Percentiles rank a stretch among this genome's conserved stretches.
These are phyloP conservation scores for Chloromyia formosa DNA, from an alignment of 2,888 invertebrate genomes.

Conservation along the genomic window DNA sequence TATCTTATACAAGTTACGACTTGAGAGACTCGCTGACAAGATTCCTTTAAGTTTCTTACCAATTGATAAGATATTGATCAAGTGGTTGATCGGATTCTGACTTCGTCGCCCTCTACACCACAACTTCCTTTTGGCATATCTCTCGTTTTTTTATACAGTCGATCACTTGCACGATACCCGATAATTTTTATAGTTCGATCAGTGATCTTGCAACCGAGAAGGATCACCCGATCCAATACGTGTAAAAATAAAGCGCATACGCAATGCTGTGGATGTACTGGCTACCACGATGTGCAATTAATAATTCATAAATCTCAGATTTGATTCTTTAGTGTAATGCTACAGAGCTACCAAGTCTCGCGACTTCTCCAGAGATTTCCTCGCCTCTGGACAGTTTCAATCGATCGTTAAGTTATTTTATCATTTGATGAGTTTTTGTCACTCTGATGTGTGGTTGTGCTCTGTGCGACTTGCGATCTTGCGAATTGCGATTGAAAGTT, in stretches of 20 bases:
- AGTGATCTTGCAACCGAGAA: constrained; percentile 9
- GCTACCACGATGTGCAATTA: constrained; percentile 31
- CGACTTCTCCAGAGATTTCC: constrained; percentile 18
- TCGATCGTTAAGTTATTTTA: constrained; percentile 38
- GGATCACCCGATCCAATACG: constrained; percentile 20
- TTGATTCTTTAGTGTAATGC: background rate
- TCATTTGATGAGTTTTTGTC: constrained; percentile 37
- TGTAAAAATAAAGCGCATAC: background rate
- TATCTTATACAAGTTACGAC: background rate
- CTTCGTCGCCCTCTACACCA: constrained; percentile 7
- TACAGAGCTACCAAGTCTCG: background rate
- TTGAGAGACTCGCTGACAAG: constrained; percentile 14
- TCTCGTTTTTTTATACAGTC: background rate
- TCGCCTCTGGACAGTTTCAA: background rate
- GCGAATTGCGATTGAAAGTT: constrained; percentile 27
- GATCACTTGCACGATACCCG: background rate
- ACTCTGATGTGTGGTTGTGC: background rate
- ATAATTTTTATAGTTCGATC: constrained; percentile 6
- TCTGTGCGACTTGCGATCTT: background rate
- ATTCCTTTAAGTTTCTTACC: constrained; percentile 6
- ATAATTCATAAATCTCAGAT: constrained; percentile 41
- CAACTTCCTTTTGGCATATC: background rate
- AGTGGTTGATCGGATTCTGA: constrained; percentile 16
- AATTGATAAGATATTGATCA: constrained; percentile 41
- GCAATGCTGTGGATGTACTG: constrained; percentile 3